Evolutionary conservation across 2,797 vertebrate species (phyloP).

Genomic region (Peromyscus eremicus): DNA sequence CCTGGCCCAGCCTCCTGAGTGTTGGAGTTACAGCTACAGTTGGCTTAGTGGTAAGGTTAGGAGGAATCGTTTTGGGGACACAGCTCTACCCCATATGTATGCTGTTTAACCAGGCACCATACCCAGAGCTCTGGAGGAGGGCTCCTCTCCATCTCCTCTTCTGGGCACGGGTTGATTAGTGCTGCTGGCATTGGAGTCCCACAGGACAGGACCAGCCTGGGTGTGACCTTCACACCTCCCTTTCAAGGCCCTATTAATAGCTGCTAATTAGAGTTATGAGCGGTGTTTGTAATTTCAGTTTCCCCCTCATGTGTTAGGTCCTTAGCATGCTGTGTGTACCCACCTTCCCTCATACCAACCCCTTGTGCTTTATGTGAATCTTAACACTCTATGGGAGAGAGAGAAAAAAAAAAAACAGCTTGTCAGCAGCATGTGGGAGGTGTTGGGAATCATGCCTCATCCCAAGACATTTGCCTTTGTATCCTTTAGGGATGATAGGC

Average conservation of each 20-base stretch:
- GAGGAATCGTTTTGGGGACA: accelerated
- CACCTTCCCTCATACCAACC: accelerated
- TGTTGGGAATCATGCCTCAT: neutral
- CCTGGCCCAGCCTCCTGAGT: neutral
- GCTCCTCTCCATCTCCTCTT: accelerated
- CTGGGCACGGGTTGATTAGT: accelerated
- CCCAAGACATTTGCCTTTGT: accelerated
- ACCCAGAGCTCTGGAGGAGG: accelerated
- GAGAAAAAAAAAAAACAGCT: too few relatives aligned
- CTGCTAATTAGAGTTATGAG: neutral
- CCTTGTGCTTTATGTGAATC: accelerated
- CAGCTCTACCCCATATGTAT: accelerated
- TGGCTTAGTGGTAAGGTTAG: neutral
- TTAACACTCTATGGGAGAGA: neutral
- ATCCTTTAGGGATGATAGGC: neutral
- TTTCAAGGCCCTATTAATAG: neutral
- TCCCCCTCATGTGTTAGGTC: accelerated
- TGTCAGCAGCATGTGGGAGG: accelerated
- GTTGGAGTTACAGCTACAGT: neutral
- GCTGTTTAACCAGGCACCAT: accelerated
- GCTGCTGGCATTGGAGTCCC: accelerated
- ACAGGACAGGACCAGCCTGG: accelerated
- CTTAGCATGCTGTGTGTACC: accelerated
- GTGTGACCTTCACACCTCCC: neutral
- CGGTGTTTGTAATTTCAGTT: neutral